phyloP scores from a whole-genome alignment of 1,140 invertebrate genomes.

The Atta cephalotes region DNA sequence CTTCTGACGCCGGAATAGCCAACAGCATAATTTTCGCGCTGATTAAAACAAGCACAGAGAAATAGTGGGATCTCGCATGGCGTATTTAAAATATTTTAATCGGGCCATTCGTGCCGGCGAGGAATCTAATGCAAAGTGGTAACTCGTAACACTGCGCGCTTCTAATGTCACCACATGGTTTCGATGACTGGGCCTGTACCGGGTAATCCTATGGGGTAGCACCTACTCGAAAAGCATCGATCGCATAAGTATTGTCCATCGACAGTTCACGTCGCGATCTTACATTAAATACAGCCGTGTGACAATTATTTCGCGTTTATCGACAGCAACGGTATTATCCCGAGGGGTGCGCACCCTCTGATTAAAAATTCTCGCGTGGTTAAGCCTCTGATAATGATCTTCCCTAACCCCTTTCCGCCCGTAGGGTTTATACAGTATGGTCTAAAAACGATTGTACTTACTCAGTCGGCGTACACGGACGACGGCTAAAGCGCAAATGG shows the following conservation, averaged over 20 bases:
- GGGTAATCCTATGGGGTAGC: conserved; percentile 77
- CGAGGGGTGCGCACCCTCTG: conserved; percentile 86
- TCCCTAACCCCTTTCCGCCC: conserved; percentile 82
- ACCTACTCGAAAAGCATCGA: conserved; percentile 73
- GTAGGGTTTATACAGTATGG: conserved; percentile 83
- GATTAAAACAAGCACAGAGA: conserved; percentile 27
- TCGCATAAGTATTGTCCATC: conserved; percentile 75
- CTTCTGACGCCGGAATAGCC: not conserved
- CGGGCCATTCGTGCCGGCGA: conserved; percentile 45
- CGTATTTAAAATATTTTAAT: conserved; percentile 70
- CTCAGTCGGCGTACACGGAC: conserved; percentile 81
- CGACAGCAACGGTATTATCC: conserved; percentile 80
- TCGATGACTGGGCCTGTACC: conserved; percentile 78
- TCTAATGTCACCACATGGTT: conserved; percentile 78
- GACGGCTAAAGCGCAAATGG: conserved; percentile 79
- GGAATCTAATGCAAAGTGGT: conserved; percentile 74
- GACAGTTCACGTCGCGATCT: conserved; percentile 41
- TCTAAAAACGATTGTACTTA: conserved; percentile 85
- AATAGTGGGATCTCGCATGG: not conserved
- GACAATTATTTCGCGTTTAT: conserved; percentile 79
- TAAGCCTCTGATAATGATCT: conserved; percentile 87
- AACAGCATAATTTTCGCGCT: conserved; percentile 22
- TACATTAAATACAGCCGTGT: conserved; percentile 66
- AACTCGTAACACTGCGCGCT: conserved; percentile 68
- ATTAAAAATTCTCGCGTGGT: conserved; percentile 87